Conservation (phyloP, 2,888 invertebrate genomes). For the Andrena bicolor region DNA sequence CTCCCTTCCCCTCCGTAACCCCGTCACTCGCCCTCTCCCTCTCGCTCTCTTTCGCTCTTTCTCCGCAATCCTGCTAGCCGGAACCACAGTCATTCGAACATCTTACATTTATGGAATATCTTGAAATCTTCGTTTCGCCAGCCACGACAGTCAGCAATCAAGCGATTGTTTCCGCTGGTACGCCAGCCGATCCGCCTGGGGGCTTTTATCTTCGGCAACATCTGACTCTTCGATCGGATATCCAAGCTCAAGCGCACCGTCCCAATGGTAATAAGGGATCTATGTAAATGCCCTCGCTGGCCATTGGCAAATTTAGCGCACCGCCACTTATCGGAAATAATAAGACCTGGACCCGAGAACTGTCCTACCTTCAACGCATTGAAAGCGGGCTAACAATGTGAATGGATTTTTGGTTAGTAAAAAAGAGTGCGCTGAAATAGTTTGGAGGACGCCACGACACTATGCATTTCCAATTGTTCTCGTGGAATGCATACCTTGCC, state of each 20-base stretch:
- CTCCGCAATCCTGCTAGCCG: slow-evolving; percentile 44
- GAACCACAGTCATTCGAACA: slow-evolving; percentile 67
- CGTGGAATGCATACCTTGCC: no score
- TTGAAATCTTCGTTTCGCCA: slow-evolving; percentile 78
- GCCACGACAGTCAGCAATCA: slow-evolving; percentile 72
- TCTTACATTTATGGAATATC: slow-evolving; percentile 84
- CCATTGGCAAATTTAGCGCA: slow-evolving; percentile 46
- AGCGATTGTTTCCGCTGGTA: slow-evolving; percentile 73
- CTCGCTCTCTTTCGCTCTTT: slow-evolving; percentile 6
- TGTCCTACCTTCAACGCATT: no score
- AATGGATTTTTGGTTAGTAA: background rate
- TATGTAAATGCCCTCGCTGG: slow-evolving; percentile 25
- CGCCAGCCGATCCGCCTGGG: slow-evolving; percentile 44
- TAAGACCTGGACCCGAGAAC: slow-evolving; percentile 7
- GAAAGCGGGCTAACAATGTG: background rate
- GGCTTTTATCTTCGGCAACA: slow-evolving; percentile 61
- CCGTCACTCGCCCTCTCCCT: slow-evolving; percentile 2
- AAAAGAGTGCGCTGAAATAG: background rate
- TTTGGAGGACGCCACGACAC: no score
- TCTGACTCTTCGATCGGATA: slow-evolving; percentile 54
- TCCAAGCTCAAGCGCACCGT: slow-evolving; percentile 21
- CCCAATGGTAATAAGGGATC: slow-evolving; percentile 47
- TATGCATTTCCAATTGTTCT: no score
- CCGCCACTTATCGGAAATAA: slow-evolving; percentile 9
- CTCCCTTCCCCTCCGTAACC: background rate